A percentile compares a stretch with the other conserved stretches of the same genome.
Conservation (phyloP, 2,888 invertebrate genomes). For the Phalangium opilio region DNA sequence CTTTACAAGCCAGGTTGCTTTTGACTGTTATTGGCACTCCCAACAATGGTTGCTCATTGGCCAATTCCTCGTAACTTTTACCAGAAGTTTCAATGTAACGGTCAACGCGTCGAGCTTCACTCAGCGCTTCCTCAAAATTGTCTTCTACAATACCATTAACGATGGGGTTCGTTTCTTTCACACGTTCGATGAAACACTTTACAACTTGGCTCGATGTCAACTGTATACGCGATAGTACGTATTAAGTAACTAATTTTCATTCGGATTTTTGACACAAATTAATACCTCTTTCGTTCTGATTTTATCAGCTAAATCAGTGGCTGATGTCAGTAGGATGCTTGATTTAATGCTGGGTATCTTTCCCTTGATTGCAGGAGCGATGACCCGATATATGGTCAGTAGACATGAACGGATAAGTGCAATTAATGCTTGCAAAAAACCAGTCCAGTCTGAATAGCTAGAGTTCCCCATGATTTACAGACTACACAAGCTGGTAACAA, state of each 20-base stretch:
- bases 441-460: too few relatives aligned
- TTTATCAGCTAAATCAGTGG: constrained; percentile 25
- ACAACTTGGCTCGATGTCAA: constrained; percentile 43
- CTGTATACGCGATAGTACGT: too few relatives aligned
- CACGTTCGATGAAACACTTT: constrained; percentile 54
- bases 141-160: constrained; percentile 70
- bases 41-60: constrained; percentile 57
- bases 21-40: constrained; percentile 85
- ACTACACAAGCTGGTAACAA: too few relatives aligned
- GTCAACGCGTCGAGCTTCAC: constrained; percentile 61
- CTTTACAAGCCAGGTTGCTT: constrained; percentile 66
- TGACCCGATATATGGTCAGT: too few relatives aligned
- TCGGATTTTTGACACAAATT: not conserved
- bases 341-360: constrained; percentile 25
- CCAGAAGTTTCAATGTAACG: constrained; percentile 35
- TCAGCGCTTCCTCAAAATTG: constrained; percentile 55
- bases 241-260: too few relatives aligned
- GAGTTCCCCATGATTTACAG: too few relatives aligned
- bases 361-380: too few relatives aligned
- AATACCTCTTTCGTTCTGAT: constrained; percentile 29
- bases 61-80: constrained; percentile 39
- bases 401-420: too few relatives aligned
- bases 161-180: constrained; percentile 54
- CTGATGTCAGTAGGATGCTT: constrained; percentile 27
- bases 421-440: too few relatives aligned